phyloP scores from a whole-genome alignment of 2,113 vertebrate genomes.

The Anser brachyrhynchus region DNA sequence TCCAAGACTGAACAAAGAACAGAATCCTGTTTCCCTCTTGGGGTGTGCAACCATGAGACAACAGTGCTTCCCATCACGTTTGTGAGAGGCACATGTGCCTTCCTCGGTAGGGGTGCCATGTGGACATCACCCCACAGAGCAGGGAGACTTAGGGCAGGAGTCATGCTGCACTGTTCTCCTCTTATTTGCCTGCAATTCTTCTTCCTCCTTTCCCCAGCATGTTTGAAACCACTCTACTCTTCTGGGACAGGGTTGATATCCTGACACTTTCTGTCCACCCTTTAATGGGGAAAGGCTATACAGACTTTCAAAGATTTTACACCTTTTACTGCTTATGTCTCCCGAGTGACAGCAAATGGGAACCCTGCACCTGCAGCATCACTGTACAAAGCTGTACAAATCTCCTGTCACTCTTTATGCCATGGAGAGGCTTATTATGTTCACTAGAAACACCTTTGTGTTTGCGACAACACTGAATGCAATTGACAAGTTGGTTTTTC shows the following conservation, averaged over 20 bases:
- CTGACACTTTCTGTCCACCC: background rate
- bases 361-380: background rate
- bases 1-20: background rate
- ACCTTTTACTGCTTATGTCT: background rate
- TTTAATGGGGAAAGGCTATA: background rate
- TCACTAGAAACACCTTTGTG: background rate
- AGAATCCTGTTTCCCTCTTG: fast-evolving
- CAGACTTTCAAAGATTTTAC: background rate
- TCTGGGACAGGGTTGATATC: background rate
- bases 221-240: background rate
- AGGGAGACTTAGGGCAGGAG: background rate
- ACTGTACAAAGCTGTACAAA: background rate
- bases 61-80: background rate
- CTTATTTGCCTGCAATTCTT: background rate
- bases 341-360: fast-evolving
- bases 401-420: background rate
- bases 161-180: fast-evolving
- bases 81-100: background rate
- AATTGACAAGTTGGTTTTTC: background rate
- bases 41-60: fast-evolving
- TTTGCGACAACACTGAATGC: background rate
- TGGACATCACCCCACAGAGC: background rate
- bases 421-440: background rate
- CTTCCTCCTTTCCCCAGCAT: background rate
- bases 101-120: background rate